Evolutionary conservation across 1,140 invertebrate genomes (phyloP).

Genomic region (Bradysia coprophila): DNA sequence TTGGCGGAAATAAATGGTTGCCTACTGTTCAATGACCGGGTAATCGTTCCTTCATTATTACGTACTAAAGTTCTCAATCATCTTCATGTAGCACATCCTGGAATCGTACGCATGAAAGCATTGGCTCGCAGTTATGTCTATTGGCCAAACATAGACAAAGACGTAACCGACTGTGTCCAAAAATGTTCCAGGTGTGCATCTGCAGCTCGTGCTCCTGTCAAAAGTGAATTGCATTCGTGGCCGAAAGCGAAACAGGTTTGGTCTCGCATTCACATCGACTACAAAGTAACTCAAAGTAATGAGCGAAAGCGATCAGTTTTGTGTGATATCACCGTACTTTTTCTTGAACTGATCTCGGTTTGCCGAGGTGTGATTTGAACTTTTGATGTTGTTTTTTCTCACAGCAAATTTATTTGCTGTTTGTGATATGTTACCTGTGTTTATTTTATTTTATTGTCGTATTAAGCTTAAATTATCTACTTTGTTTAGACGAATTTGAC

Average conservation of each 20-base stretch:
- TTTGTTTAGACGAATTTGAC: too few species aligned
- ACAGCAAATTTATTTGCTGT: too few species aligned
- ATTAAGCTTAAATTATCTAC: too few species aligned
- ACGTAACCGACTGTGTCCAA: slow-evolving; percentile 12
- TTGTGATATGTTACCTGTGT: too few species aligned
- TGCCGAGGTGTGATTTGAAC: too few species aligned
- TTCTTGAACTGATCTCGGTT: too few species aligned
- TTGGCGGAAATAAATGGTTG: slow-evolving; percentile 1
- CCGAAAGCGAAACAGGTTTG: slow-evolving; percentile 8
- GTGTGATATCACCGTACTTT: too few species aligned
- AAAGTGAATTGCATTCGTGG: neutral
- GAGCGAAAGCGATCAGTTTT: too few species aligned
- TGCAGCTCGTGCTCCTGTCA: neutral
- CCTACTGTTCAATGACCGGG: slow-evolving; percentile 9
- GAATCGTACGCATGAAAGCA: slow-evolving; percentile 23
- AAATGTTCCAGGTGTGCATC: neutral
- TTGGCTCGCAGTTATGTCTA: slow-evolving; percentile 17
- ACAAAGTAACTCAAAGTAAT: too few species aligned
- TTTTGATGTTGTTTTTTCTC: too few species aligned
- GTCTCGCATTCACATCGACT: slow-evolving; percentile 28
- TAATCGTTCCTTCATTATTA: slow-evolving; percentile 15
- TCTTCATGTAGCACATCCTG: slow-evolving; percentile 20
- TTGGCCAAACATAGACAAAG: slow-evolving; percentile 22
- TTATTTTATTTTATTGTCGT: too few species aligned
- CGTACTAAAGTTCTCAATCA: slow-evolving; percentile 11